Conservation (phyloP, 2,113 vertebrate genomes). For the Tragelaphus imberbis region DNA sequence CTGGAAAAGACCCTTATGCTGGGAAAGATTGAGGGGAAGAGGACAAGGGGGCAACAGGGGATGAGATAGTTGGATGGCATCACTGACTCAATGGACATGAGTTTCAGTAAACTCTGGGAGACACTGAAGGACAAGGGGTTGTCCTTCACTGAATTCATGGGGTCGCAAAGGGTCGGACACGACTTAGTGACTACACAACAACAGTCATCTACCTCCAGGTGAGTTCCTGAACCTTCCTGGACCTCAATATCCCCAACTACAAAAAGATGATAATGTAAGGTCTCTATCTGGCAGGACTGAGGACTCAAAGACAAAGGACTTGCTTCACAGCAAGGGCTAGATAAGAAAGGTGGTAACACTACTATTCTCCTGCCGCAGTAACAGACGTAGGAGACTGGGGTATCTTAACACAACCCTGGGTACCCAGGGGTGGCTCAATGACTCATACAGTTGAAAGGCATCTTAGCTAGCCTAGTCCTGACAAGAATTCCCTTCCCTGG, state of each 20-base stretch:
- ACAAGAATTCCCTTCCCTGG: not conserved
- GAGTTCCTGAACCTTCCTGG: not conserved
- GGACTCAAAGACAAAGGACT: not conserved
- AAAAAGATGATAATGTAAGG: not conserved
- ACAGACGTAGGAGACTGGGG: not conserved
- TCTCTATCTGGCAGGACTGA: not conserved
- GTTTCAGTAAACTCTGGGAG: not conserved
- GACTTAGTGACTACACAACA: not conserved
- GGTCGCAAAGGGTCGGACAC: not conserved
- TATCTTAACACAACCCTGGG: not conserved
- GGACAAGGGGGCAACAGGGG: not conserved
- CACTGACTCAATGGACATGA: not conserved
- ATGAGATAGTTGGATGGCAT: not conserved
- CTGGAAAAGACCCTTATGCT: not conserved
- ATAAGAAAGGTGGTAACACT: not conserved
- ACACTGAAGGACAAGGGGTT: not conserved
- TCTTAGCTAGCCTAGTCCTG: not conserved
- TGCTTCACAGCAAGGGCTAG: not conserved
- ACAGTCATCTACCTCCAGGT: not conserved
- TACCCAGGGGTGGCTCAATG: not conserved
- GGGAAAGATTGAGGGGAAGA: not conserved
- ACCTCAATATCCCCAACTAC: not conserved
- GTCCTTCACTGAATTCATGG: not conserved
- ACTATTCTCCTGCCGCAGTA: not conserved
- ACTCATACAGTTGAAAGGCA: not conserved